phyloP scores from a whole-genome alignment of 2,888 invertebrate genomes.

The Galerucella pusilla region DNA sequence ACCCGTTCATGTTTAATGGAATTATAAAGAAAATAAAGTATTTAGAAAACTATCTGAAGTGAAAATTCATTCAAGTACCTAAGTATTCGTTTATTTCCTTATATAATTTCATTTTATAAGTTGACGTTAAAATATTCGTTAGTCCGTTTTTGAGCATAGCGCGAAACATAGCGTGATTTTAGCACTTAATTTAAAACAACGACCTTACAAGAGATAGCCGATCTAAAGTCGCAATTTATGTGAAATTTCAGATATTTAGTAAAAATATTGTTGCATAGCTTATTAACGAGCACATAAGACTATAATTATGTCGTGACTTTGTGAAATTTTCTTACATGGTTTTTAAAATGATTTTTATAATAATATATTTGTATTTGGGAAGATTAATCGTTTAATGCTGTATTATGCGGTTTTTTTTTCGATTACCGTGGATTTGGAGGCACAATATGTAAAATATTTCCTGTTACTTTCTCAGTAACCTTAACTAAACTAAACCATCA shows the following conservation, averaged over 20 bases:
- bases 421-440: background rate
- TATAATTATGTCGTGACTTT: conserved; percentile 32
- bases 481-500: background rate
- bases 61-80: background rate
- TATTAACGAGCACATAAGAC: conserved; percentile 31
- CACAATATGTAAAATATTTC: background rate
- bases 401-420: background rate
- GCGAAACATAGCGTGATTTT: conserved; percentile 36
- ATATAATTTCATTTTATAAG: background rate
- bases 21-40: background rate
- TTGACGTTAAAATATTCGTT: conserved; percentile 21
- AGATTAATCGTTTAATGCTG: conserved; percentile 10
- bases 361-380: conserved; percentile 12
- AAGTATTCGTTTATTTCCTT: background rate
- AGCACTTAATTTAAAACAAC: conserved; percentile 36
- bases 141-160: conserved; percentile 23
- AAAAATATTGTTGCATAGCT: conserved; percentile 29
- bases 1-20: too few species aligned
- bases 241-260: conserved; percentile 33
- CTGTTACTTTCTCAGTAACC: background rate
- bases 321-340: conserved; percentile 29
- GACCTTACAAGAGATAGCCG: conserved; percentile 29
- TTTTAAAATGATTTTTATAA: conserved; percentile 29
- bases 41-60: background rate
- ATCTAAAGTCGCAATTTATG: conserved; percentile 35